Evolutionary conservation across 2,113 vertebrate species (phyloP).

Genomic region (Catagonus wagneri): DNA sequence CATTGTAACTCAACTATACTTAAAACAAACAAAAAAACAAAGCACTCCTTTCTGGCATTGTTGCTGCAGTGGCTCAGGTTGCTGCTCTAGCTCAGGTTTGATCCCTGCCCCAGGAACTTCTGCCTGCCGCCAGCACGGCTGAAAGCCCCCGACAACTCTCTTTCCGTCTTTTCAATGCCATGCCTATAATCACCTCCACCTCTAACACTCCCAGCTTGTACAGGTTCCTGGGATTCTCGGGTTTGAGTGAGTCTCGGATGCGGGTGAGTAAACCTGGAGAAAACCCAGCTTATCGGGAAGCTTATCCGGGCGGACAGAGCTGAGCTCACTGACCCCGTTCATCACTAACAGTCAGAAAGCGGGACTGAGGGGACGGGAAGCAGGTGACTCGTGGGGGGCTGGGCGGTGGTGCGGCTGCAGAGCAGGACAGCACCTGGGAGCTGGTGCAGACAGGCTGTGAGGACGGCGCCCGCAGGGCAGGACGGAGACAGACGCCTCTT

Average conservation of each 20-base stretch:
- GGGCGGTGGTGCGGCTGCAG: neutral
- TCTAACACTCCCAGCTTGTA: neutral
- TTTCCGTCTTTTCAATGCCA: neutral
- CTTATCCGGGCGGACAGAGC: neutral
- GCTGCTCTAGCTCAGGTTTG: no score
- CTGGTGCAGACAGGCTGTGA: accelerated
- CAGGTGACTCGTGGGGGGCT: neutral
- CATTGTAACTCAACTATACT: no score
- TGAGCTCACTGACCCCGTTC: accelerated
- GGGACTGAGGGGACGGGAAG: accelerated
- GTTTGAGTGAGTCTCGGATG: no score
- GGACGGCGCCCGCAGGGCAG: neutral
- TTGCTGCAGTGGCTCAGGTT: no score
- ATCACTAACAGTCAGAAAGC: neutral
- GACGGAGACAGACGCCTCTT: accelerated
- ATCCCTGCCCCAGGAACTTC: no score
- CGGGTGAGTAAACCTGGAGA: neutral
- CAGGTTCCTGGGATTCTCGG: neutral
- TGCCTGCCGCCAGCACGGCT: no score
- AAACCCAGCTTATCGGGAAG: neutral
- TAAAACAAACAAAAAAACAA: no score
- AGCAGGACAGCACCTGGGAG: neutral
- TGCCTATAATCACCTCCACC: neutral
- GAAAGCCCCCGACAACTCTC: neutral
- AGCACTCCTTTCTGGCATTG: no score